Base-by-base conservation (phyloP, 2,888 invertebrate genomes). In the Dugesia japonica region DNA sequence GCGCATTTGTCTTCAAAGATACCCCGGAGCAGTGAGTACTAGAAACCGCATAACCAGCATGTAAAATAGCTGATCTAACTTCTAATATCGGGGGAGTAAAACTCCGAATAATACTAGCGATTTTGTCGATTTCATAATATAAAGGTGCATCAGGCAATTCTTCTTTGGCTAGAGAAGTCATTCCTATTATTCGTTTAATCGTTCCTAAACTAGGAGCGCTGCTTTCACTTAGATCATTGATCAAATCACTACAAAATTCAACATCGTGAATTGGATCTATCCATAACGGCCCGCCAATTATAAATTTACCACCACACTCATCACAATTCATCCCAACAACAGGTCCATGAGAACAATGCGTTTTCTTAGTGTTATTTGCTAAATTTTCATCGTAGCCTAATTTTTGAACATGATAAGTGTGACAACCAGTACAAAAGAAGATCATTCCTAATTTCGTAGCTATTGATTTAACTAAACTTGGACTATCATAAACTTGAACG, bases 211-310 rank as follows among this genome's bases (percentile, higher is more conserved):
- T 1, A n/a, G 38, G 38, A 13, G 38, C 38, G 9, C 13, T 38
- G 38, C 17, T 9, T 38, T 17, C 38, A 13, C 13, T 38, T 9
- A 74, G 0, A 84, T 77, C 26, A 0, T 81, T 79, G 9, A 92
- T 82, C 7, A 94, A 87, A 71, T 88, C 85, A 0, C 86, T 82
- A 0, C 95, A 89, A 85, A 98, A 98, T 0, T 86, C 83, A 72
- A 86, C 85, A 80, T 91, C 88, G 84, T 97, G 94, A 56, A 98
- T 88, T 0, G 90, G 89, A 0, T 89, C 91, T 0, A 90, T 88
- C 94, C 95, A 98, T 80, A 99, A 89, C 0, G 98, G 98, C 0
- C 98, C 98, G 13, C 92, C 85, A 77, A 91, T 89, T 82, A 90
- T 89, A 84, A 90, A 89, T 76, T 87, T 87, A 80, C 89, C 88